phyloP scores from a whole-genome alignment of 2,888 invertebrate genomes.

The Cosmorhoe ocellata region DNA sequence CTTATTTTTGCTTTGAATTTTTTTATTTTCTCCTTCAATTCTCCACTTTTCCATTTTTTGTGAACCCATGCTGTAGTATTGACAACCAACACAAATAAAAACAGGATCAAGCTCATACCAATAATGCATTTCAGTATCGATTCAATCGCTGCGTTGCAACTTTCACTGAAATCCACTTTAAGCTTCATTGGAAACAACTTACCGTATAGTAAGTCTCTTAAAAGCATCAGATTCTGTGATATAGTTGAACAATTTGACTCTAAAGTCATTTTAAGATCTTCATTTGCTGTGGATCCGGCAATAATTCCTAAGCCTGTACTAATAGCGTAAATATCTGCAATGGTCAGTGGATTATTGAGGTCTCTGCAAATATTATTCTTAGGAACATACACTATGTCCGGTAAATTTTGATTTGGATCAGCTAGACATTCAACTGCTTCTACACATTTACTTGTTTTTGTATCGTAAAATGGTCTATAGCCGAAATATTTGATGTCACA shows the following conservation, averaged over 20 bases:
- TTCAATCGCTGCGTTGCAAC: conserved; percentile 47
- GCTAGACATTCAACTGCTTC: conserved; percentile 48
- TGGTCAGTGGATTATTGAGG: conserved; percentile 49
- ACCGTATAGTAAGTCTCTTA: conserved; percentile 57
- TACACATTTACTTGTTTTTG: conserved; percentile 43
- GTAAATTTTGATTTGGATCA: conserved; percentile 45
- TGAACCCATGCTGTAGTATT: conserved; percentile 40
- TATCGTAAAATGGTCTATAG: conserved; percentile 50
- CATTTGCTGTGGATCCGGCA: conserved; percentile 29
- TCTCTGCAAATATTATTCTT: conserved; percentile 58
- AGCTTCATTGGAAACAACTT: conserved; percentile 46
- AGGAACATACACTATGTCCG: conserved; percentile 57
- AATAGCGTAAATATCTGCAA: conserved; percentile 59
- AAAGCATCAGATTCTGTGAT: conserved; percentile 59
- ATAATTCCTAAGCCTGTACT: conserved; percentile 54
- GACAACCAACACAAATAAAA: conserved; percentile 46
- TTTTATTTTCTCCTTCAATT: conserved; percentile 13
- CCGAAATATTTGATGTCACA: conserved; percentile 65
- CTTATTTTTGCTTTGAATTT: conserved; percentile 28
- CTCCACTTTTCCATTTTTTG: conserved; percentile 40
- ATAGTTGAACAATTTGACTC: conserved; percentile 63
- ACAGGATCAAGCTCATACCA: conserved; percentile 41
- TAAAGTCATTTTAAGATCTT: conserved; percentile 39
- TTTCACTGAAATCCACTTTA: conserved; percentile 44
- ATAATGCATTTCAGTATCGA: conserved; percentile 49